A percentile compares a stretch with the other conserved stretches of the same genome.
Evolutionary conservation across 2,797 vertebrate species (phyloP).

Genomic region (Gymnothorax javanicus): DNA sequence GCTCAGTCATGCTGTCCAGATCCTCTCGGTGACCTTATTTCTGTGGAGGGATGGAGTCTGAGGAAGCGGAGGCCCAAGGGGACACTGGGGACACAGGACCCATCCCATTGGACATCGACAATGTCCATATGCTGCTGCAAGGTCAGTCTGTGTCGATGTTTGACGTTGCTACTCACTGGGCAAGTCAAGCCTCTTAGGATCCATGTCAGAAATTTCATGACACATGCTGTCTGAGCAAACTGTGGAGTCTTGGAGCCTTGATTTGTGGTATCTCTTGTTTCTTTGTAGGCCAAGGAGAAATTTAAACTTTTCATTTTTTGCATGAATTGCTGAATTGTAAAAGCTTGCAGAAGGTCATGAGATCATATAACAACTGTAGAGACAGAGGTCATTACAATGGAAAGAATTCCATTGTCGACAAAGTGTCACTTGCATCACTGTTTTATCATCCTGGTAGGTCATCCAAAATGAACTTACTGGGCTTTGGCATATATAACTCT

Average conservation of each 20-base stretch:
- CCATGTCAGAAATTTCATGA: background rate
- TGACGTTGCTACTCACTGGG: background rate
- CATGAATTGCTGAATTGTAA: background rate
- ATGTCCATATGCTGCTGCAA: constrained; percentile 83
- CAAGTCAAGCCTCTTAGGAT: background rate
- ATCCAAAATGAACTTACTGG: background rate
- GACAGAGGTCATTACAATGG: background rate
- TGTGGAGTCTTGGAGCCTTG: background rate
- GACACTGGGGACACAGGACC: constrained; percentile 68
- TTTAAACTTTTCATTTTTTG: background rate
- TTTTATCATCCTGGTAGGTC: background rate
- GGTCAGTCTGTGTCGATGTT: constrained; percentile 63
- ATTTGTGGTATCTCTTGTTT: background rate
- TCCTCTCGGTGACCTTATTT: constrained; percentile 41
- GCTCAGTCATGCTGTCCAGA: constrained; percentile 52
- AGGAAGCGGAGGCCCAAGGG: constrained; percentile 52
- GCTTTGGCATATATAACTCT: background rate
- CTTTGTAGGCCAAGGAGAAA: background rate
- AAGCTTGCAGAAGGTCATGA: background rate
- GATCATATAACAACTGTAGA: background rate
- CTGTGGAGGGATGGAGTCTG: constrained; percentile 72
- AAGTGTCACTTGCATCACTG: background rate
- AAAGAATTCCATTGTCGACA: background rate
- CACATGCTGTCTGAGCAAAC: background rate
- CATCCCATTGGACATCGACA: constrained; percentile 82